A percentile compares a stretch with the other conserved stretches of the same genome.
phyloP scores from a whole-genome alignment of 2,797 vertebrate species.

The Cyclopterus lumpus region DNA sequence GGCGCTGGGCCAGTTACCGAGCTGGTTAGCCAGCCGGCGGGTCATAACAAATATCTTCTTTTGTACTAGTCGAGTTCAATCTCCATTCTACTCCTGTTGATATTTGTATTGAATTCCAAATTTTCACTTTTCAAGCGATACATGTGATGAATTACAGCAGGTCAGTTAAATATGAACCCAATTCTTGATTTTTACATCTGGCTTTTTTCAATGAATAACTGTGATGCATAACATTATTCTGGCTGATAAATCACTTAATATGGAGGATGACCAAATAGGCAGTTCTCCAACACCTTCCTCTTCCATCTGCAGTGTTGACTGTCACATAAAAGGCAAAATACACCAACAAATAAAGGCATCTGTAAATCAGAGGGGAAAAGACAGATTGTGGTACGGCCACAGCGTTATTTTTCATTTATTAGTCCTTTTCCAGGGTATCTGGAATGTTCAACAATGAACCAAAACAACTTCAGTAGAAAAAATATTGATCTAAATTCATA shows the following conservation, averaged over 20 bases:
- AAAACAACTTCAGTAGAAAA: constrained; percentile 78
- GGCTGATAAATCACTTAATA: neutral
- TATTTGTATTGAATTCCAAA: too few species aligned
- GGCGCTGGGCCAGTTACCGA: too few species aligned
- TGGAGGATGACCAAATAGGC: neutral
- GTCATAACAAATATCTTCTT: too few species aligned
- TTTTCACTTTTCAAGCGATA: neutral
- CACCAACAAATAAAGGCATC: neutral
- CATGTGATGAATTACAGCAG: neutral
- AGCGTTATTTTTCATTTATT: constrained; percentile 51
- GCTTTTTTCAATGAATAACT: neutral
- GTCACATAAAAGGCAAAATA: neutral
- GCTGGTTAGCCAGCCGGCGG: too few species aligned
- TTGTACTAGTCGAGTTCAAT: too few species aligned
- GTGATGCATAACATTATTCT: neutral
- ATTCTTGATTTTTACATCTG: neutral
- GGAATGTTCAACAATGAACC: constrained; percentile 66
- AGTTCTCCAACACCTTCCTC: neutral
- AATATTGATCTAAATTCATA: constrained; percentile 75
- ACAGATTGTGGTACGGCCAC: constrained; percentile 23
- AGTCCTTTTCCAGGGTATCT: constrained; percentile 62
- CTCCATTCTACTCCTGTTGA: neutral
- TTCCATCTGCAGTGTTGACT: neutral
- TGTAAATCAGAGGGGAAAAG: neutral
- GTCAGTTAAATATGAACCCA: neutral